Conservation (phyloP, 1,140 invertebrate species). For the Bombyx mori region ASM3026992v2 NC_085119.1:14094501-14095000, state of each 20-base stretch:
- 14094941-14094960: no score
- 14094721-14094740: conserved; percentile 1
- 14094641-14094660: conserved; percentile 7
- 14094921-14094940: no score
- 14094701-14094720: conserved; percentile 4
- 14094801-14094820: no score
- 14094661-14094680: conserved; percentile 5
- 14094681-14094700: conserved; percentile 6
- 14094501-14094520: no score
- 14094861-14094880: no score
- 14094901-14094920: no score
- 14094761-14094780: conserved; percentile 1
- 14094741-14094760: neutral
- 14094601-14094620: conserved; percentile 8
- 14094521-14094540: no score
- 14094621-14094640: conserved; percentile 4
- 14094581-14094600: conserved; percentile 5
- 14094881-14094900: no score
- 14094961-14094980: no score
- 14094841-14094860: no score
- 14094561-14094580: conserved; percentile 8
- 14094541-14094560: neutral
- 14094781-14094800: neutral
- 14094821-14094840: no score
- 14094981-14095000: no score